Base-by-base conservation (phyloP, 2,797 vertebrate species). In the Decapterus maruadsi region DNA sequence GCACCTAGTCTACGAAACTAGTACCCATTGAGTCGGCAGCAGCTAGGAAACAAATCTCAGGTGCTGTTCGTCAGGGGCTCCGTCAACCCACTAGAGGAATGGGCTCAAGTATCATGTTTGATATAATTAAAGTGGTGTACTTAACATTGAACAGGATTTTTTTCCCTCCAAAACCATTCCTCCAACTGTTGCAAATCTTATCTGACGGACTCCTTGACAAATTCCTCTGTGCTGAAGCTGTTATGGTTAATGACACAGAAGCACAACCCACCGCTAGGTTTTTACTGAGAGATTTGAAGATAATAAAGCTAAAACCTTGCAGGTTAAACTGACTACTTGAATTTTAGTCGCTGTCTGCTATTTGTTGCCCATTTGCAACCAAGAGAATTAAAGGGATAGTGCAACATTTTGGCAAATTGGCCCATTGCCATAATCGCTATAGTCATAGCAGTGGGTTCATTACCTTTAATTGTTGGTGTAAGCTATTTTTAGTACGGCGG, bases 21-120 rank as follows among this genome's bases (percentile, higher is more conserved):
- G n/a, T n/a, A n/a, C n/a, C n/a, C n/a, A n/a, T 13, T 66, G 64
- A 61, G 48, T 75, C 57, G 68, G 29, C 40, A 55, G 71, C 38
- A 22, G 34, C 22, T 22, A 34, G 20, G 8, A 55, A 62, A 55
- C 48, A 45, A 55, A 45, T 42, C 59, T 19, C 4, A 55, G 22
- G 36, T 8, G 16, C 46, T 70, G 43, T 42, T 51, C 22, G 13
- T 16, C 51, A 59, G 57, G 36, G 36, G 8, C 19, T 20, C 34
- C 43, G n/a, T 31, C 11, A 60, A 70, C 50, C 4, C 20, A 51
- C 34, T n/a, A 4, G 34, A 70, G 29, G 34, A 70, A 29, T 29
- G 10, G 6, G 8, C 5, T 45, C 2, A 20, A 34, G n/a, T n/a
- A 22, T 12, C 17, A 1, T 48, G 3, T 17, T 5, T 19, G 43